phyloP scores from a whole-genome alignment of 2,113 vertebrate species.

The Colossoma macropomum region DNA sequence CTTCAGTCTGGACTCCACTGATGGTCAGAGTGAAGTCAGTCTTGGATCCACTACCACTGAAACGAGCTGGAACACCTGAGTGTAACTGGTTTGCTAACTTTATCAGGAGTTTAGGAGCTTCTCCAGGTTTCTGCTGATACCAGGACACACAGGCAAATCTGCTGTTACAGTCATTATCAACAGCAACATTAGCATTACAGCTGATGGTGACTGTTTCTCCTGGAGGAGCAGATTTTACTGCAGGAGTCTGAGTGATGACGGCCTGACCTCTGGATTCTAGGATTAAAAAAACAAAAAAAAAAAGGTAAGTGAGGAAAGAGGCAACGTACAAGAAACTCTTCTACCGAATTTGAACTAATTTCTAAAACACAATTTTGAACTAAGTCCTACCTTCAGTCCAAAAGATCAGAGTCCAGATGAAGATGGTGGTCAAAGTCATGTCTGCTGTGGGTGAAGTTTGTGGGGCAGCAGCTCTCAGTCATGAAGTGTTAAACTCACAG shows the following conservation, averaged over 20 bases:
- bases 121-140: too few species aligned
- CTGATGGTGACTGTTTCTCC: conserved; percentile 53
- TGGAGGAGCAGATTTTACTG: conserved; percentile 51
- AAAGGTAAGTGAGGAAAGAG: too few species aligned
- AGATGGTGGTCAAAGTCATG: too few species aligned
- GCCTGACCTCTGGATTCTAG: conserved; percentile 21
- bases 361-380: too few species aligned
- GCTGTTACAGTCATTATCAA: conserved; percentile 3
- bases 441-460: too few species aligned
- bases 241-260: conserved; percentile 55
- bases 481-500: too few species aligned
- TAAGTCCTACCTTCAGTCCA: too few species aligned
- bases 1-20: too few species aligned
- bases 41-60: conserved; percentile 15
- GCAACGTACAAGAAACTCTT: too few species aligned
- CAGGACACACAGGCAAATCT: conserved; percentile 21
- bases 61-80: conserved; percentile 25
- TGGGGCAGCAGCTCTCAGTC: too few species aligned
- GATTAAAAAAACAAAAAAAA: background rate
- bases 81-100: conserved; percentile 4
- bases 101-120: conserved; percentile 49
- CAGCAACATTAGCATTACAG: conserved; percentile 42
- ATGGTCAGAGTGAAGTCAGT: conserved; percentile 23
- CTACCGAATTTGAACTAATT: too few species aligned
- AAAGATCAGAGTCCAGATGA: too few species aligned